A percentile compares a stretch with the other conserved stretches of the same genome.
Conservation (phyloP, 2,113 vertebrate species). For the Bubo blakistoni region DNA sequence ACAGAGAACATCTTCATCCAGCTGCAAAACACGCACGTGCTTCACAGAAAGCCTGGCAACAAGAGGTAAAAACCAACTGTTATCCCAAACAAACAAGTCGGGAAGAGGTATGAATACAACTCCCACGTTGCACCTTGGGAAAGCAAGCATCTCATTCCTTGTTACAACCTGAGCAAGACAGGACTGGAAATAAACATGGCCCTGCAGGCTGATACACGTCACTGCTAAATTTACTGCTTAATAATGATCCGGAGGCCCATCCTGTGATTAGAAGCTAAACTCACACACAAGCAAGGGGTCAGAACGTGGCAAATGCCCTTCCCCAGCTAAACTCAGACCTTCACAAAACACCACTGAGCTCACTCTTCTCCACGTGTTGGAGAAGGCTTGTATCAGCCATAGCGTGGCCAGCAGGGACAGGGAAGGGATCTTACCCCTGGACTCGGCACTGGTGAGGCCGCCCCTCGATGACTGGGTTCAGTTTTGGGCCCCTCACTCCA, state of each 20-base stretch:
- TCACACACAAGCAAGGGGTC: neutral
- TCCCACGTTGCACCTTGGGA: neutral
- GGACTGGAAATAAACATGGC: neutral
- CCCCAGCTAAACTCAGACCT: neutral
- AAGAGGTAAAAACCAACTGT: neutral
- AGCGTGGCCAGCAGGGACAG: too few relatives aligned
- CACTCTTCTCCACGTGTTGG: neutral
- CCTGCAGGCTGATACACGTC: neutral
- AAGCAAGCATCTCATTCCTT: neutral
- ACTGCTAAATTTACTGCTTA: neutral
- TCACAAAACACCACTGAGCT: neutral
- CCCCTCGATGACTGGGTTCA: too few relatives aligned
- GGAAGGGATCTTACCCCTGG: too few relatives aligned
- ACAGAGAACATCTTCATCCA: conserved; percentile 93
- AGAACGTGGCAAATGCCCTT: neutral
- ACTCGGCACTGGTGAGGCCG: too few relatives aligned
- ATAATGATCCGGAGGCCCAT: neutral
- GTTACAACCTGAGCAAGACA: neutral
- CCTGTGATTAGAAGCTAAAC: neutral
- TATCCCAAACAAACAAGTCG: neutral
- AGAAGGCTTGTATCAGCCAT: too few relatives aligned
- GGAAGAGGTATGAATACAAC: neutral
- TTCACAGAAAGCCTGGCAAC: conserved; percentile 83
- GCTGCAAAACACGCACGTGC: conserved; percentile 83
- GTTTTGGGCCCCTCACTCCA: too few relatives aligned